Evolutionary conservation across 92 coral and sea anemone genomes (phyloP).

Genomic region (Umimayanthus kanabou): DNA sequence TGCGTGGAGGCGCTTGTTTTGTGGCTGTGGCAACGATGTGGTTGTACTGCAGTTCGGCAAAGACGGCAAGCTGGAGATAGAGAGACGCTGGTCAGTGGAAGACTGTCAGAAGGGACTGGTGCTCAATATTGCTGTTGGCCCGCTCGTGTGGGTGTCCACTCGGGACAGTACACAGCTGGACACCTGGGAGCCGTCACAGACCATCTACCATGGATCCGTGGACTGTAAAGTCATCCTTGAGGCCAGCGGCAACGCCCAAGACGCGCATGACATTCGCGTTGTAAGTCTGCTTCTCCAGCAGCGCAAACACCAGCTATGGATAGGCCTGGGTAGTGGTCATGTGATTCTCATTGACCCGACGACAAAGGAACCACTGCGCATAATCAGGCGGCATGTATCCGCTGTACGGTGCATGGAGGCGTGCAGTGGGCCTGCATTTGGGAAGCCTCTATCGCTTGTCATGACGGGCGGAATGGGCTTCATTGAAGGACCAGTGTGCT

Average conservation of each 20-base stretch:
- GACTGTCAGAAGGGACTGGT: constrained; percentile 70
- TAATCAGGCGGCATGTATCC: constrained; percentile 82
- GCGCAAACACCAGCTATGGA: constrained; percentile 75
- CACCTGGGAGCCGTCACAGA: constrained; percentile 78
- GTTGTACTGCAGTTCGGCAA: constrained; percentile 58
- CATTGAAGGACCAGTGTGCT: constrained; percentile 71
- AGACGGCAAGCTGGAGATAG: constrained; percentile 49
- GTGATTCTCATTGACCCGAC: constrained; percentile 79
- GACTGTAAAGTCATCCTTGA: constrained; percentile 70
- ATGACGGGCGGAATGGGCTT: constrained; percentile 97
- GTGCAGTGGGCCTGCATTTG: constrained; percentile 60
- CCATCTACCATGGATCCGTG: constrained; percentile 64
- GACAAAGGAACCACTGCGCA: constrained; percentile 69
- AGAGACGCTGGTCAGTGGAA: constrained; percentile 82
- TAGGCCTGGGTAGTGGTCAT: constrained; percentile 94
- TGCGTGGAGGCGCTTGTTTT: constrained; percentile 70
- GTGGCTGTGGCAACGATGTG: constrained; percentile 92
- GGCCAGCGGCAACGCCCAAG: constrained; percentile 55
- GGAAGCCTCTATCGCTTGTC: constrained; percentile 74
- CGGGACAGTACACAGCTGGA: constrained; percentile 73
- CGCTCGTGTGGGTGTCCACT: constrained; percentile 82
- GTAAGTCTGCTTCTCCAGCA: constrained; percentile 76
- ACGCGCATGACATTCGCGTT: constrained; percentile 78
- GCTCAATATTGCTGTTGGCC: constrained; percentile 81
- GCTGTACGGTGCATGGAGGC: constrained; percentile 93